phyloP scores from a whole-genome alignment of 2,113 vertebrate species.

The Atlantisia rogersi region DNA sequence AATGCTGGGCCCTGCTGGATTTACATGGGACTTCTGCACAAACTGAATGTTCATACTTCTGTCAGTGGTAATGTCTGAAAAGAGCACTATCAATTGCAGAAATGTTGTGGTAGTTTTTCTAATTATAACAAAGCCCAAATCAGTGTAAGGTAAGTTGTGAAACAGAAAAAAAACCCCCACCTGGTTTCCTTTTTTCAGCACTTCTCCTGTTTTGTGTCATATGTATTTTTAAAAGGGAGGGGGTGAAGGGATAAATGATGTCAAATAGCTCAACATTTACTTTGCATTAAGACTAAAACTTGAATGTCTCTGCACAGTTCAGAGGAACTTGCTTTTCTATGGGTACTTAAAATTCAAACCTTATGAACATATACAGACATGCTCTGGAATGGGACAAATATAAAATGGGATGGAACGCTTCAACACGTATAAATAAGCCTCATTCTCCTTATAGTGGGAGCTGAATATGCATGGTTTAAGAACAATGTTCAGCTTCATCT shows the following conservation, averaged over 20 bases:
- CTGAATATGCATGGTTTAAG: conserved; percentile 63
- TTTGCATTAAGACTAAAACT: not conserved
- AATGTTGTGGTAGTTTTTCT: not conserved
- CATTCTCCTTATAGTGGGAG: not conserved
- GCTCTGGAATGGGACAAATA: not conserved
- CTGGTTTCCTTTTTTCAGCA: not conserved
- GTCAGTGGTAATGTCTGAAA: not conserved
- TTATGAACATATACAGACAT: not conserved
- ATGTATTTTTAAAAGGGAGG: not conserved
- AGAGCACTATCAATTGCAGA: not conserved
- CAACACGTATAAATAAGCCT: not conserved
- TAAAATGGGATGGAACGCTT: not conserved
- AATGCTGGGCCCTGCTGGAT: not conserved
- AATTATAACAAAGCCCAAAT: not conserved
- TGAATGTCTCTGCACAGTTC: not conserved
- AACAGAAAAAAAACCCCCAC: not conserved
- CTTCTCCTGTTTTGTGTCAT: not conserved
- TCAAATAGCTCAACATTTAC: not conserved
- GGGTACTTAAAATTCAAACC: not conserved
- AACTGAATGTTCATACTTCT: not conserved
- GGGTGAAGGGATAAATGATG: not conserved
- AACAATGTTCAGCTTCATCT: conserved; percentile 47
- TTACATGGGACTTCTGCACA: not conserved
- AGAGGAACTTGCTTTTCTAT: not conserved
- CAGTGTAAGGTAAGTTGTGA: not conserved